Percentiles rank a stretch among this genome's conserved stretches.
Conservation (phyloP, 2,888 invertebrate genomes). For the Baronia brevicornis region DNA sequence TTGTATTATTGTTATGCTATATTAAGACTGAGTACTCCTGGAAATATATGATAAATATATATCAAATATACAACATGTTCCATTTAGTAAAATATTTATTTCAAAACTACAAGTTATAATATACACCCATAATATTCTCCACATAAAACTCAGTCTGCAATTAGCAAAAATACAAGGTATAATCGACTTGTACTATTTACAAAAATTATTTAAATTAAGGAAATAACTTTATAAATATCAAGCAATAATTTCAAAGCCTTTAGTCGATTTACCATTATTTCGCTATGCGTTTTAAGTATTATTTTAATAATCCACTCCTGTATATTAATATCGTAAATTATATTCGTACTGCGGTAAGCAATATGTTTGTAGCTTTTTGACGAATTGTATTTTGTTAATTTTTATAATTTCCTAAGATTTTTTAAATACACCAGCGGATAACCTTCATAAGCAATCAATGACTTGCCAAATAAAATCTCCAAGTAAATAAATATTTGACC, state of each 20-base stretch:
- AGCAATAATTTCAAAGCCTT: constrained; percentile 64
- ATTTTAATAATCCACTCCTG: constrained; percentile 9
- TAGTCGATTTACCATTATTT: constrained; percentile 37
- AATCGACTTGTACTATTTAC: constrained; percentile 1
- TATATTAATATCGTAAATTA: constrained; percentile 6
- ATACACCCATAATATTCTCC: too few species aligned
- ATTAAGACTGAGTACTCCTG: constrained; percentile 15
- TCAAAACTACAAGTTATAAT: too few species aligned
- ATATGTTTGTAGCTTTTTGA: background rate
- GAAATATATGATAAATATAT: constrained; percentile 9
- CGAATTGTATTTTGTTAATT: background rate
- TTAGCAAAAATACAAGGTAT: constrained; percentile 2
- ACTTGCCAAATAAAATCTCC: constrained; percentile 51
- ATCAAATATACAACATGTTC: too few species aligned
- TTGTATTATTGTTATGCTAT: constrained; percentile 10
- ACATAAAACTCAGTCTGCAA: constrained; percentile 3
- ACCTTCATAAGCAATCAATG: constrained; percentile 21
- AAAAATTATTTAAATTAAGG: constrained; percentile 3
- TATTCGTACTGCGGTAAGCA: background rate
- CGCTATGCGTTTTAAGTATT: constrained; percentile 7
- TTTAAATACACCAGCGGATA: constrained; percentile 5
- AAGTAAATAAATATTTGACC: constrained; percentile 52
- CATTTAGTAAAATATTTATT: too few species aligned
- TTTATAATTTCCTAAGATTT: background rate
- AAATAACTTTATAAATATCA: constrained; percentile 25